Base-by-base conservation (phyloP, 2,797 vertebrate genomes). In the Hippoglossus hippoglossus region DNA sequence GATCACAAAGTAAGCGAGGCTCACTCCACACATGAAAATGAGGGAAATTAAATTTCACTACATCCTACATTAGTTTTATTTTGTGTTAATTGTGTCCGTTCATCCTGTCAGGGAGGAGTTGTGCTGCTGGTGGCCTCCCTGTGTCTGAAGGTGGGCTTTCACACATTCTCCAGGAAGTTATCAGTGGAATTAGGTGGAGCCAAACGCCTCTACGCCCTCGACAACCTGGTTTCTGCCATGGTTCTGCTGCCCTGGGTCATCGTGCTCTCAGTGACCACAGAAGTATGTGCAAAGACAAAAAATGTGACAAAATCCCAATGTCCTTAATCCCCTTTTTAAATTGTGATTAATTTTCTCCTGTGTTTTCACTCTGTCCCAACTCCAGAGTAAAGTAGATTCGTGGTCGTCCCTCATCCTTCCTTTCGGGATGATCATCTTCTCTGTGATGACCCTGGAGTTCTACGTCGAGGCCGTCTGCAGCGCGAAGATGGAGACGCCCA, bases 191-290 rank as follows among this genome's bases (percentile, higher is more conserved):
- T 99, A 0, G 98, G 98, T 18, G 98, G 98, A 80, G 92, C 95
- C 25, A 99, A 98, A 74, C 97, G 97, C 59, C 97, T 99, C 67
- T 97, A 99, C 19, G 95, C 97, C 63, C 94, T 99, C 57, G 97
- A 98, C 79, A 98, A 96, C 89, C 91, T 99, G 83, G 94, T 98
- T 72, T 97, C 97, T 0, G 93, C 95, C 11, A 49, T 95, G 16
- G 94, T 99, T n/a, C 93, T 99, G 81, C 94, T 96, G 74, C 97
- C 98, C 0, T 99, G 98, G 98, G 96, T 98, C 78, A 79, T 98
- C 50, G 95, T 98, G 74, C 95, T 99, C 55, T 96, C 97, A 60
- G 90, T 93, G 21, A 98, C 97, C 76, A 99, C 96, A 50, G 98
- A 99, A 91, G 98, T 98, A 92, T 92, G 91, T 67, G 21, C 63